Evolutionary conservation across 2,888 invertebrate genomes (phyloP).

Genomic region (Ennomos quercinarius): DNA sequence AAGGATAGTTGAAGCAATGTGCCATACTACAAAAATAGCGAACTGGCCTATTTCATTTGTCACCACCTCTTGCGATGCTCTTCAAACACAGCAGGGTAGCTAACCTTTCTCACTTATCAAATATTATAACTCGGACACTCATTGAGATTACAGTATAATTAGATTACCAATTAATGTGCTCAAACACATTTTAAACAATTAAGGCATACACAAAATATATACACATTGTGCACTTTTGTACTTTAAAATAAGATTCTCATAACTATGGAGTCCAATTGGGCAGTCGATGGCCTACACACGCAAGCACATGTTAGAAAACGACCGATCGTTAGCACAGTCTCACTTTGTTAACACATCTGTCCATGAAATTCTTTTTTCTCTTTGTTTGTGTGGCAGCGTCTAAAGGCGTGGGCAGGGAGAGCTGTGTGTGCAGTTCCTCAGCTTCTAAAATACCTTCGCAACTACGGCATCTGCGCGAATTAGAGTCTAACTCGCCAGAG

Average conservation of each 20-base stretch:
- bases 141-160: constrained; percentile 80
- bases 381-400: constrained; percentile 86
- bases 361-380: constrained; percentile 93
- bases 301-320: constrained; percentile 57
- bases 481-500: constrained; percentile 63
- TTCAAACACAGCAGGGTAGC: constrained; percentile 76
- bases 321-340: constrained; percentile 87
- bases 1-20: constrained; percentile 69
- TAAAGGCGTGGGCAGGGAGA: constrained; percentile 85
- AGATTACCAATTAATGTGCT: constrained; percentile 67
- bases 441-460: constrained; percentile 87
- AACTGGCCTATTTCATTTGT: constrained; percentile 57
- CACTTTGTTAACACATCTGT: constrained; percentile 93
- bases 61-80: constrained; percentile 75
- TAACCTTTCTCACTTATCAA: constrained; percentile 59
- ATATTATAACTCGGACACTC: constrained; percentile 70
- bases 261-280: constrained; percentile 74
- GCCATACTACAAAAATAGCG: constrained; percentile 80
- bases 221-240: constrained; percentile 83
- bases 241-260: constrained; percentile 79
- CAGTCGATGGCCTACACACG: constrained; percentile 75
- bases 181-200: constrained; percentile 62
- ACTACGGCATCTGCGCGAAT: constrained; percentile 83
- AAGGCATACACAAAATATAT: constrained; percentile 78
- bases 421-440: constrained; percentile 80